Evolutionary conservation across 1,140 invertebrate genomes (phyloP), one percentile per base, ranked within the genome.

Genomic region (Zaprionus davidi): DNA sequence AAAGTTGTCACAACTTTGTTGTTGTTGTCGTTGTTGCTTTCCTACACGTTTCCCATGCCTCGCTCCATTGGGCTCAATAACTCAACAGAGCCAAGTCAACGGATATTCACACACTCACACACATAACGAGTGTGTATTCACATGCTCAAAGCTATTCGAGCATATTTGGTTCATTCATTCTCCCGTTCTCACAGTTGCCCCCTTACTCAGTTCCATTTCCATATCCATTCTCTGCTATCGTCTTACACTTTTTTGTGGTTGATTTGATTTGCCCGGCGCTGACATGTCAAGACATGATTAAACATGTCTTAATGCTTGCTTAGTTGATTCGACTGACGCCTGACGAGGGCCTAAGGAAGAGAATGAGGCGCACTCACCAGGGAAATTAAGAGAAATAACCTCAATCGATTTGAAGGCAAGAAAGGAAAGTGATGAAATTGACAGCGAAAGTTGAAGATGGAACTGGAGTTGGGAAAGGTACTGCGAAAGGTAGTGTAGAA

Each of bases 1-100:
- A 87, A 88, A 88, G 70, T 87, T 87, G 84, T 87, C 84, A 75
- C 84, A 76, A 70, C 55, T 76, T 70, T 77, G 46, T 31, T 41
- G 15, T 41, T 41, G 24, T 24, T 24, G 12, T n/a, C 17, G n/a
- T 46, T 46, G 31, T 34, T 11, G 31, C 9, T 41, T 41, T 41
- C 38, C 38, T n/a, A 41, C 38, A 41, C 38, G 41, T 46, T 70
- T 55, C 58, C 68, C 67, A 69, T 71, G 72, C 67, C 20, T 1
- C 69, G 70, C 70, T 73, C 57, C 70, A 77, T 76, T 76, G 74
- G 65, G 56, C 56, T 31, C 49, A 38, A 53, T 28, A 46, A 46
- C 41, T 46, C 49, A 20, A 60, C 9, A 20, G 20, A 60, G 13
- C 20, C 51, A 17, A 51, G 26, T 46, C 7, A 67, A 53, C 72